A percentile compares a stretch with the other conserved stretches of the same genome.
phyloP scores from a whole-genome alignment of 2,888 invertebrate species.

The Orthosia incerta region DNA sequence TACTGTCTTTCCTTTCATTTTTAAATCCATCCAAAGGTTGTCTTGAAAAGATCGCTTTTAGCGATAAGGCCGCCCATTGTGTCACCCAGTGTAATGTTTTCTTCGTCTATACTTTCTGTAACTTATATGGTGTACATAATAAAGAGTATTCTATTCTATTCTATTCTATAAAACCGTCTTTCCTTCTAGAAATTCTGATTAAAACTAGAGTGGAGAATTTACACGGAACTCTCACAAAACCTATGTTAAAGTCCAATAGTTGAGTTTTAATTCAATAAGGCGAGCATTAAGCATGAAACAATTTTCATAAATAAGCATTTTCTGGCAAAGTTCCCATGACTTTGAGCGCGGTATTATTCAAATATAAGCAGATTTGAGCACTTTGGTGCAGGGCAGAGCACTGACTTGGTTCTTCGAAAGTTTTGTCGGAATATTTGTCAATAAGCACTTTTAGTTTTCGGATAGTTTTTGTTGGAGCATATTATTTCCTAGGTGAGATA shows the following conservation, averaged over 20 bases:
- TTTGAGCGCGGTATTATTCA: conserved; percentile 67
- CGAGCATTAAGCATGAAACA: conserved; percentile 59
- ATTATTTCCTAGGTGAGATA: neutral
- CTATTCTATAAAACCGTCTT: too few species aligned
- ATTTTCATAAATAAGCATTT: conserved; percentile 71
- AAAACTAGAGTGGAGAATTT: conserved; percentile 4
- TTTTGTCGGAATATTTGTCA: conserved; percentile 61
- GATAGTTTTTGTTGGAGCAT: conserved; percentile 14
- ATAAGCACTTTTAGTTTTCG: conserved; percentile 42
- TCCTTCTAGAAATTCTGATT: neutral
- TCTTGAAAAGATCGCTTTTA: too few species aligned
- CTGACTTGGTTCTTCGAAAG: conserved; percentile 52
- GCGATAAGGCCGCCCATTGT: too few species aligned
- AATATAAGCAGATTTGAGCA: conserved; percentile 69
- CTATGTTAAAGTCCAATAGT: conserved; percentile 44
- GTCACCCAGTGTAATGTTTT: too few species aligned
- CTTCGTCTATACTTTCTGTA: too few species aligned
- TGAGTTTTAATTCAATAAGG: conserved; percentile 61
- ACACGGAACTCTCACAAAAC: conserved; percentile 26
- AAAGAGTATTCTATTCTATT: too few species aligned
- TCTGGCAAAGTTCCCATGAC: conserved; percentile 64
- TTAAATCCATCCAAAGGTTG: too few species aligned
- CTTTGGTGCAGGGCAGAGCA: conserved; percentile 62
- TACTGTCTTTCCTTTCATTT: too few species aligned
- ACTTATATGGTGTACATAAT: too few species aligned